Evolutionary conservation across 2,888 invertebrate genomes (phyloP).

Genomic region (Melieria crassipennis): DNA sequence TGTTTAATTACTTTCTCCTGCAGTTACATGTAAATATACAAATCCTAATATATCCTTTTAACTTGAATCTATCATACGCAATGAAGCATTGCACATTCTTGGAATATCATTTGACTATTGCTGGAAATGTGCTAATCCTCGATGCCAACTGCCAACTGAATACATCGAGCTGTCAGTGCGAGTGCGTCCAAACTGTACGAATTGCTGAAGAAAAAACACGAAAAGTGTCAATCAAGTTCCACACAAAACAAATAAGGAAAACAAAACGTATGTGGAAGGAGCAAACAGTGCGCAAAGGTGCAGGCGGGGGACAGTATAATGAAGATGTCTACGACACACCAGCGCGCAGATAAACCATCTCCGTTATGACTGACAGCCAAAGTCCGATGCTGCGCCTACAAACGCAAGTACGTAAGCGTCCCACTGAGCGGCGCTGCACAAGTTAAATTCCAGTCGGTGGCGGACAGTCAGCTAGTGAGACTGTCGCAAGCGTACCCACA

Average conservation of each 20-base stretch:
- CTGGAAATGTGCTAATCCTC: slow-evolving; percentile 19
- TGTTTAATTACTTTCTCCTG: too few species aligned
- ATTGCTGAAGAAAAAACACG: slow-evolving; percentile 49
- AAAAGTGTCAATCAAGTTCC: slow-evolving; percentile 60
- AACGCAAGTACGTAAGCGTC: slow-evolving; percentile 7
- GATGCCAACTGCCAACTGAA: background rate
- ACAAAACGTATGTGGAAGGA: background rate
- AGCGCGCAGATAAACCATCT: slow-evolving; percentile 47
- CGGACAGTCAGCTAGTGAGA: slow-evolving; percentile 24
- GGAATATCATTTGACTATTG: background rate
- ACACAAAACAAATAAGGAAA: slow-evolving; percentile 28
- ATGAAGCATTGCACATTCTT: background rate
- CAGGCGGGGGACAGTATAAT: slow-evolving; percentile 35
- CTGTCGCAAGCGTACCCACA: background rate
- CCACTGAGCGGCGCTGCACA: slow-evolving; percentile 39
- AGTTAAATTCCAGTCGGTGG: slow-evolving; percentile 50
- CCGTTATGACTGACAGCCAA: slow-evolving; percentile 43
- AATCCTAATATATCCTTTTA: too few species aligned
- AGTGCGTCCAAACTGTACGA: slow-evolving; percentile 4
- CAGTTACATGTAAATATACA: too few species aligned
- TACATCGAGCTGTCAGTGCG: background rate
- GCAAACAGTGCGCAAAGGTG: background rate
- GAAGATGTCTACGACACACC: slow-evolving; percentile 47
- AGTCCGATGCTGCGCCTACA: slow-evolving; percentile 22
- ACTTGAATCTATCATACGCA: background rate